Conservation (phyloP, 2,888 invertebrate genomes). For the Phymatocera aterrima region DNA sequence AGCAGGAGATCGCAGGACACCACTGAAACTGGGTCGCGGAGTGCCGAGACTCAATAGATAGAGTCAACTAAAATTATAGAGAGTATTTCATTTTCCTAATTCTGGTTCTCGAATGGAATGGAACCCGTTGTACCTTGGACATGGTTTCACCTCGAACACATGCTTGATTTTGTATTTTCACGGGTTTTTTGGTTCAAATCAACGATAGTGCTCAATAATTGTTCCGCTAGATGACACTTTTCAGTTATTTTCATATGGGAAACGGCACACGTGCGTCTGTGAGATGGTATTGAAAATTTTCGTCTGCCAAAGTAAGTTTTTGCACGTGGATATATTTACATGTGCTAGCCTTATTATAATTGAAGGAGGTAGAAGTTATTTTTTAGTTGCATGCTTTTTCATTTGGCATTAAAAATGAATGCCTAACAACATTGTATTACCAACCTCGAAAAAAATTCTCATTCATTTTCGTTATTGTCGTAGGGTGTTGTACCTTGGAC, state of each 20-base stretch:
- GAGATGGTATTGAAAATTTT: background rate
- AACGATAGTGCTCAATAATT: background rate
- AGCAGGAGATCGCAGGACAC: too few relatives aligned
- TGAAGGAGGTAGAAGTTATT: background rate
- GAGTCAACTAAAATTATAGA: too few relatives aligned
- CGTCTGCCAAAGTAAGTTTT: conserved; percentile 2
- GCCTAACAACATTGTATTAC: background rate
- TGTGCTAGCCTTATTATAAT: conserved; percentile 9
- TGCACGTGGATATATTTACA: background rate
- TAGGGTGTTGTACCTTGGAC: conserved; percentile 3
- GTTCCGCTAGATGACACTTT: conserved; percentile 11
- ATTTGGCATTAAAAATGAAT: background rate
- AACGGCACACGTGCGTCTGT: background rate
- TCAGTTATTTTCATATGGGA: background rate
- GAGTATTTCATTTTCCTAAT: too few relatives aligned
- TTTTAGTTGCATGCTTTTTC: background rate
- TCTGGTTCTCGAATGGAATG: background rate
- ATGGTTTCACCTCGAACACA: conserved; percentile 11
- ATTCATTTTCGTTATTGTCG: background rate
- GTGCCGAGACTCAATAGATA: too few relatives aligned
- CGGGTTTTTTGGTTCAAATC: background rate
- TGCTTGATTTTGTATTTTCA: too few relatives aligned
- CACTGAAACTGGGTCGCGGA: too few relatives aligned
- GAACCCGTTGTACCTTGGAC: conserved; percentile 17
- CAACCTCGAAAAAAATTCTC: background rate